These are phyloP conservation scores for Habroteleia sp. DNA, from an alignment of 2,888 invertebrate genomes.

Conservation along the genomic window DNA sequence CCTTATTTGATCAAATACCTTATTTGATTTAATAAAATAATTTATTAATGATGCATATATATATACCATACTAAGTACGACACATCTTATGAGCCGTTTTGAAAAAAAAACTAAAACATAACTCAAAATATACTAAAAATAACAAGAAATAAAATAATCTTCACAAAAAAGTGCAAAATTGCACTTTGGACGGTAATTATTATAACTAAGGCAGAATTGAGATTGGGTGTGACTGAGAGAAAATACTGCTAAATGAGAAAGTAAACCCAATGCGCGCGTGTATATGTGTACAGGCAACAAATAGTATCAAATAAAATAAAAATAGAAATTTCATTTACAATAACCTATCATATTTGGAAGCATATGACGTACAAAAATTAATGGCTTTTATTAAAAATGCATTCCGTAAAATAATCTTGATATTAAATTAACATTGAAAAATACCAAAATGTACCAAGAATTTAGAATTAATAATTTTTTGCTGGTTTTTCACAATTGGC, in stretches of 20 bases:
- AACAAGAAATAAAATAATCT: constrained; percentile 70
- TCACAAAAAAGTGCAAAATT: constrained; percentile 71
- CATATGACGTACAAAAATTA: too few species aligned
- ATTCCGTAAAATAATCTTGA: background rate
- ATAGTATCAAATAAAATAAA: background rate
- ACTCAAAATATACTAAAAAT: constrained; percentile 58
- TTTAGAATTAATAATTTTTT: constrained; percentile 9
- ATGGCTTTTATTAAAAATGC: too few species aligned
- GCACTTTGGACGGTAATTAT: constrained; percentile 79
- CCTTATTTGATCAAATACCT: too few species aligned
- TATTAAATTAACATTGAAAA: constrained; percentile 13
- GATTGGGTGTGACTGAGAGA: constrained; percentile 59
- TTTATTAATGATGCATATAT: constrained; percentile 17
- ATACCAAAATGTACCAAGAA: constrained; percentile 34
- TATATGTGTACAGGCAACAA: constrained; percentile 6
- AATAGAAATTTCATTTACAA: background rate
- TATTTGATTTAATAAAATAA: too few species aligned
- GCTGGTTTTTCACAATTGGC: constrained; percentile 48
- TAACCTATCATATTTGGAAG: too few species aligned
- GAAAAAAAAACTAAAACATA: constrained; percentile 37
- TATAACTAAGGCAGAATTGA: constrained; percentile 75
- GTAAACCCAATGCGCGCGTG: constrained; percentile 16
- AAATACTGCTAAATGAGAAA: constrained; percentile 43
- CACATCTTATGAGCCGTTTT: constrained; percentile 27
- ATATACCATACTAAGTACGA: constrained; percentile 28